Evolutionary conservation across 2,113 vertebrate species (phyloP).

Genomic region (Globicephala melas): DNA sequence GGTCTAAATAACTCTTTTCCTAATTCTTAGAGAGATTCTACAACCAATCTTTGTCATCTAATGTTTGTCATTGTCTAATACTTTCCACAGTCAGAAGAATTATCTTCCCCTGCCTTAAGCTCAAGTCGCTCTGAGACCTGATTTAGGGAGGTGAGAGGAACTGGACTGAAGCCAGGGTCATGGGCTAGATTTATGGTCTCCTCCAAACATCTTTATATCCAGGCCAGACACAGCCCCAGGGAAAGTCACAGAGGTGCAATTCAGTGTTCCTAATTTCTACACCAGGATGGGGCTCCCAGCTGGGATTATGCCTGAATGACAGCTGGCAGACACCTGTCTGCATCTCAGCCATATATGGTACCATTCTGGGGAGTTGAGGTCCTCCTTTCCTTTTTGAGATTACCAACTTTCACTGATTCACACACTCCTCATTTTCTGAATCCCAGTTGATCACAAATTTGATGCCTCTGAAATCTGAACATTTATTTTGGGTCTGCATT

Average conservation of each 20-base stretch:
- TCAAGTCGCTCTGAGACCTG: slow-evolving; percentile 10
- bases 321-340: not conserved
- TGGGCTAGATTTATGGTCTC: not conserved
- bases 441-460: not conserved
- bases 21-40: not conserved
- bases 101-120: not conserved
- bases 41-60: not conserved
- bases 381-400: not conserved
- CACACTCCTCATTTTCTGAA: not conserved
- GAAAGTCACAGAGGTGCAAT: not conserved
- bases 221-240: not conserved
- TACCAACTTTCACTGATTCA: not conserved
- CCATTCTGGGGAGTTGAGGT: not conserved
- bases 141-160: not conserved
- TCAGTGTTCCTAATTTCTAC: not conserved
- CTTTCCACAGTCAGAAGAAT: slow-evolving; percentile 29
- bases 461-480: not conserved
- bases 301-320: not conserved
- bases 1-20: not conserved
- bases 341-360: not conserved
- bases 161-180: not conserved
- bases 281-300: not conserved
- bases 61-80: not conserved
- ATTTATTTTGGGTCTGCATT: not conserved
- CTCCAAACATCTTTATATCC: slow-evolving; percentile 34